Base-by-base conservation (phyloP, 2,888 invertebrate species). In the Eutolmus rufibarbis region DNA sequence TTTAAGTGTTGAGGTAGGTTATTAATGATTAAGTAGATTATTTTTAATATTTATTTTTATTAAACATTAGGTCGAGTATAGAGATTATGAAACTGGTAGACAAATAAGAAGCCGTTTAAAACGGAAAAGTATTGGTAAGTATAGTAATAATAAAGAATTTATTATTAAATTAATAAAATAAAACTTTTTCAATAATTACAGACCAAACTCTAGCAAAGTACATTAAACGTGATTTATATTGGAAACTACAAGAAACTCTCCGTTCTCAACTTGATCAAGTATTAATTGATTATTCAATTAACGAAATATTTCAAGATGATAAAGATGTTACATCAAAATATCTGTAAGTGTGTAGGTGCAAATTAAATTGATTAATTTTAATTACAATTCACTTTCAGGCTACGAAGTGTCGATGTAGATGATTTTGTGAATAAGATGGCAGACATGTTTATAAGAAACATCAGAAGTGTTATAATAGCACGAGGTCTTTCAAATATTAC, bases 241-340 rank as follows among this genome's bases (percentile, higher is more conserved):
- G 87, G 87, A 86, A 87, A 14, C 74, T 88, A 14, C 81, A 88
- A 78, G 84, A 88, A 84, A 43, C 88, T 14, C 37, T 88, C n/a
- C 79, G 88, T 7, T 74, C 66, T n/a, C 86, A 87, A 37, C 74
- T 88, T 23, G 77, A 88, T 79, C 84, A 87, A 43, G 88, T 88
- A 12, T 56, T 88, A 40, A 16, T 87, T 37, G 88, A 88, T 74
- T 88, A 87, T 66, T 77, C 76, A 43, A 56, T 88, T 46, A 34
- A 51, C 14, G 88, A 88, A 78, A 77, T 88, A 31, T 88, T 88
- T 37, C 40, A 82, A 66, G 88, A 88, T 8, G 86, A 88, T 76
- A 5, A 14, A 3, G 87, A 88, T 87, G 87, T 88, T 19, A 31
- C 78, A 19, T n/a, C 66, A 28, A 88, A 88, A 87, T 88, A 86